phyloP scores from a whole-genome alignment of 2,113 vertebrate genomes.

The Brienomyrus longianalis region DNA sequence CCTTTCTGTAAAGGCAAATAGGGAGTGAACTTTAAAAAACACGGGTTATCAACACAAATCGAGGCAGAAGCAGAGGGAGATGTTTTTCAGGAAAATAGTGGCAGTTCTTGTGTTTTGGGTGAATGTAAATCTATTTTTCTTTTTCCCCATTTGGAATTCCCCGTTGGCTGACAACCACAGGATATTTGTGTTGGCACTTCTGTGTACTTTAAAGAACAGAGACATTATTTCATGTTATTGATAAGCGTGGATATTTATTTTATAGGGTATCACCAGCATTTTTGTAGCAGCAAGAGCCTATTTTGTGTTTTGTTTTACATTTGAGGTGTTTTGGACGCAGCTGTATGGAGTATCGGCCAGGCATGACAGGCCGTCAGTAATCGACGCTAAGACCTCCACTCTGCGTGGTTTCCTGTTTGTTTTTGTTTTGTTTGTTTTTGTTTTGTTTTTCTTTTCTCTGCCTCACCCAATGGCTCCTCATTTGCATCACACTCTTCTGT shows the following conservation, averaged over 20 bases:
- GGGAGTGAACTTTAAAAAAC: not conserved
- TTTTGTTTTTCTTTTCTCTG: not conserved
- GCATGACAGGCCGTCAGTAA: constrained; percentile 31
- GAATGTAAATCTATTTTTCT: not conserved
- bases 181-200: not conserved
- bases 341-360: not conserved
- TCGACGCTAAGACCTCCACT: constrained; percentile 34
- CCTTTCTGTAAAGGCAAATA: not conserved
- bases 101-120: not conserved
- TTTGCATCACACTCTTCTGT: not conserved
- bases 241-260: not conserved
- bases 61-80: not conserved
- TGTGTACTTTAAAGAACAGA: not conserved
- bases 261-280: not conserved
- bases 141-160: not conserved
- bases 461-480: not conserved
- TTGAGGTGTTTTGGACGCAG: not conserved
- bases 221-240: not conserved
- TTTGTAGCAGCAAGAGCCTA: not conserved
- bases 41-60: not conserved
- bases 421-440: too few relatives aligned
- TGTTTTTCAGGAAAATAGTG: not conserved
- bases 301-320: not conserved
- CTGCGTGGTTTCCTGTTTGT: too few relatives aligned
- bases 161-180: not conserved